phyloP scores from a whole-genome alignment of 2,888 invertebrate species.

The Dasypolia templi region DNA sequence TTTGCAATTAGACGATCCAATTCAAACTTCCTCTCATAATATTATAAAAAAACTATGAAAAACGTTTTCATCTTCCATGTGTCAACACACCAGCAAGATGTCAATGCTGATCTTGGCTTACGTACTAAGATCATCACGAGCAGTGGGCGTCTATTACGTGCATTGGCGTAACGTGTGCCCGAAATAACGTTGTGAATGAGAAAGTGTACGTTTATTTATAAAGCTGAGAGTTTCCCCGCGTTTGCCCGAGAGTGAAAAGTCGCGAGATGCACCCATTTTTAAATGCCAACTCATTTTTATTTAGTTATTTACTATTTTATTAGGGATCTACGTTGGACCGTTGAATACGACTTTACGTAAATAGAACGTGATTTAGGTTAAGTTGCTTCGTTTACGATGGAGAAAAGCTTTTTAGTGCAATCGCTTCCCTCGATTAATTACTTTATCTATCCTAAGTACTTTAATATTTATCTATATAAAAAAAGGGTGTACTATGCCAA shows the following conservation, averaged over 20 bases:
- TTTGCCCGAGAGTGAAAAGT: constrained; percentile 52
- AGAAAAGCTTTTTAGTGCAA: not conserved
- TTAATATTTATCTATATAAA: too few species aligned
- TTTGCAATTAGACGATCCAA: not conserved
- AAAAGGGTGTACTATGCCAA: too few species aligned
- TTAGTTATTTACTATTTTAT: constrained; percentile 43
- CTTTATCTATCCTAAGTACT: not conserved
- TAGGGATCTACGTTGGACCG: not conserved
- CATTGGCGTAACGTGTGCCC: constrained; percentile 47
- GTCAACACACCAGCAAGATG: constrained; percentile 26
- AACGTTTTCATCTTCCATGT: constrained; percentile 1
- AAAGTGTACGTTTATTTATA: constrained; percentile 63
- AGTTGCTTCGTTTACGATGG: not conserved
- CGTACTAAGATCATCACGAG: constrained; percentile 34
- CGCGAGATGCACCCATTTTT: constrained; percentile 41
- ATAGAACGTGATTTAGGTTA: constrained; percentile 2
- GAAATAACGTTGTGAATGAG: constrained; percentile 70
- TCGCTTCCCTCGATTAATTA: not conserved
- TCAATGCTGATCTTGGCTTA: constrained; percentile 48
- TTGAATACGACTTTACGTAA: constrained; percentile 26
- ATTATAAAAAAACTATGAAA: not conserved
- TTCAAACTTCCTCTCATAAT: too few species aligned
- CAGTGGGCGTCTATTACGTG: constrained; percentile 63
- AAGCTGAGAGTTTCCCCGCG: constrained; percentile 61
- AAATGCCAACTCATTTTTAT: constrained; percentile 36